Evolutionary conservation across 1,140 invertebrate species (phyloP).

Genomic region (Caenorhabditis tropicalis): DNA sequence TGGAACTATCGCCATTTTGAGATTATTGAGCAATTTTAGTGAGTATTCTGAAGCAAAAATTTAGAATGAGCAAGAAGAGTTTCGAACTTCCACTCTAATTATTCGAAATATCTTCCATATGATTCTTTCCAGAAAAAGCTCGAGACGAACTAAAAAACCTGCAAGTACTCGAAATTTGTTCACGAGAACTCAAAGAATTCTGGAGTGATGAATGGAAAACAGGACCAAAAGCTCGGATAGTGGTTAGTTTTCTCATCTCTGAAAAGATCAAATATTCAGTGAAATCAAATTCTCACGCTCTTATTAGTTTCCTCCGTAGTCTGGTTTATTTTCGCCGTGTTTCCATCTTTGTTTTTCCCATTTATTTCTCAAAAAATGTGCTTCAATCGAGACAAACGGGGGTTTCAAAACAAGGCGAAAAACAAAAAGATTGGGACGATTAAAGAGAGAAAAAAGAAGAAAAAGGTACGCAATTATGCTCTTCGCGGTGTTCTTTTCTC

Average conservation of each 20-base stretch:
- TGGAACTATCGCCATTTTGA: slow-evolving; percentile 35
- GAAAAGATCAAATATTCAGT: neutral
- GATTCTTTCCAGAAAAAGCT: slow-evolving; percentile 39
- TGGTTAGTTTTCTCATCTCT: neutral
- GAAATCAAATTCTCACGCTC: neutral
- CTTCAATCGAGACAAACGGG: neutral
- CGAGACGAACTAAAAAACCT: slow-evolving; percentile 19
- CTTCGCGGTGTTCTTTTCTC: neutral
- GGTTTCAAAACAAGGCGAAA: neutral
- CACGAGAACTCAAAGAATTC: neutral
- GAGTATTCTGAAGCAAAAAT: neutral
- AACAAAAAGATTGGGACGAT: neutral
- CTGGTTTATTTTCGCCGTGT: neutral
- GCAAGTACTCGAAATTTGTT: slow-evolving; percentile 13
- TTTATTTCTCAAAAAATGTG: neutral
- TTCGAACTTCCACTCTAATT: neutral
- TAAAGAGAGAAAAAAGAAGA: neutral
- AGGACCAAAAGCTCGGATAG: neutral
- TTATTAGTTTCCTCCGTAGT: neutral
- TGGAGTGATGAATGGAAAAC: slow-evolving; percentile 43
- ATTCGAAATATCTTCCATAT: too few species aligned
- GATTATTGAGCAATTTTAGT: slow-evolving; percentile 46
- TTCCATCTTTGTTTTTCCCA: neutral
- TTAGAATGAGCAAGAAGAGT: neutral
- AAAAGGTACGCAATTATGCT: neutral